Evolutionary conservation across 2,888 invertebrate genomes (phyloP).

Genomic region (Xestia xanthographa): DNA sequence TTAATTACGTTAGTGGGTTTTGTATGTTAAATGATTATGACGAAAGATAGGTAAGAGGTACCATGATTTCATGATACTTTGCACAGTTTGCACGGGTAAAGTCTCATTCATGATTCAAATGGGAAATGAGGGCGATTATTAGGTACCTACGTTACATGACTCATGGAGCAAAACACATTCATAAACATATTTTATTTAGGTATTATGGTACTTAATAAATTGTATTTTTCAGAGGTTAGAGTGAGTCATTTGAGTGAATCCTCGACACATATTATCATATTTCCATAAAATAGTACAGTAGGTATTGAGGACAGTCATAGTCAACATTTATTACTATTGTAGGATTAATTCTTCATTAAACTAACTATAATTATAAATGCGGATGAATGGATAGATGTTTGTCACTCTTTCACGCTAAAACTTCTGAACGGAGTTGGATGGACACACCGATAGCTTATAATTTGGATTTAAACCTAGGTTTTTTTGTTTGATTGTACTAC

Average conservation of each 20-base stretch:
- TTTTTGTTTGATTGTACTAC: too few relatives aligned
- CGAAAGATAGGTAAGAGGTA: not conserved
- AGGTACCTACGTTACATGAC: slow-evolving; percentile 16
- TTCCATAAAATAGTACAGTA: not conserved
- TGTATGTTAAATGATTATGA: not conserved
- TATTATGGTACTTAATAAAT: slow-evolving; percentile 20
- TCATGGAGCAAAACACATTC: not conserved
- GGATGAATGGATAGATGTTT: not conserved
- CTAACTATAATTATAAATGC: not conserved
- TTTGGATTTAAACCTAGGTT: too few relatives aligned
- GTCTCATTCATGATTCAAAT: slow-evolving; percentile 36
- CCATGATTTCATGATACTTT: not conserved
- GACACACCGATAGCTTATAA: too few relatives aligned
- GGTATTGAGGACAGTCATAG: slow-evolving; percentile 7
- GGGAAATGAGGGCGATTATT: slow-evolving; percentile 27
- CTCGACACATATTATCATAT: not conserved
- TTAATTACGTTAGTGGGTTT: not conserved
- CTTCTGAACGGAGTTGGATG: not conserved
- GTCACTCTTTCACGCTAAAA: not conserved
- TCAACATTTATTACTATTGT: slow-evolving; percentile 13
- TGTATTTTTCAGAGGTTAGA: slow-evolving; percentile 16
- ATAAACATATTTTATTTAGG: not conserved
- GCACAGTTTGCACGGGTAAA: too few relatives aligned
- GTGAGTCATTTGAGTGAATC: slow-evolving; percentile 46
- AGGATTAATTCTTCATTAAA: not conserved